phyloP scores from a whole-genome alignment of 2,888 invertebrate species.

The Glyphotaelius pellucidus region DNA sequence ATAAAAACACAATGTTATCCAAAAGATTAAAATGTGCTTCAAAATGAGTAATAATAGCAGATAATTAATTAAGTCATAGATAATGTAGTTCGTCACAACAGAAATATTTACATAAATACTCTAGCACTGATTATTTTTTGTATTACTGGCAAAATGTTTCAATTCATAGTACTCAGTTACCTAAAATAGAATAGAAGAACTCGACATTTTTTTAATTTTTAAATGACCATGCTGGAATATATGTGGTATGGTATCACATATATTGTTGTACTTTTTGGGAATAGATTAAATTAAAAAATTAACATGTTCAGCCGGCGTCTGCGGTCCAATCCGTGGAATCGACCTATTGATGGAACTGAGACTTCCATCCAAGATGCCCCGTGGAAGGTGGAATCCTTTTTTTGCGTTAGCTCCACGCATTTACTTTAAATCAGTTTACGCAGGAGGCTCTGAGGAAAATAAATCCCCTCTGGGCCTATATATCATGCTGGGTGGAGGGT shows the following conservation, averaged over 20 bases:
- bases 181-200: neutral
- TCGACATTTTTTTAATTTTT: neutral
- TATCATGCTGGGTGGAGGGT: too few relatives aligned
- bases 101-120: neutral
- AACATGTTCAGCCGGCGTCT: neutral
- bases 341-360: conserved; percentile 72
- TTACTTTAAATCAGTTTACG: too few relatives aligned
- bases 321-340: neutral
- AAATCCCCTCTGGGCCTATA: too few relatives aligned
- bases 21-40: too few relatives aligned
- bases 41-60: too few relatives aligned
- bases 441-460: conserved; percentile 53
- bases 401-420: too few relatives aligned
- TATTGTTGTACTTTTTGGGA: neutral
- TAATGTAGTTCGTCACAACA: neutral
- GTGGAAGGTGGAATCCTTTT: conserved; percentile 70
- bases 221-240: neutral
- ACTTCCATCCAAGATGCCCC: conserved; percentile 73
- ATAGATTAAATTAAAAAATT: neutral
- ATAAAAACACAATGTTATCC: too few relatives aligned
- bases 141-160: neutral
- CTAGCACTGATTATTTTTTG: neutral
- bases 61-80: neutral
- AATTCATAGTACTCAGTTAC: neutral
- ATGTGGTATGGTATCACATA: neutral